phyloP scores from a whole-genome alignment of 1,140 invertebrate species.

The Papilio xuthus region DNA sequence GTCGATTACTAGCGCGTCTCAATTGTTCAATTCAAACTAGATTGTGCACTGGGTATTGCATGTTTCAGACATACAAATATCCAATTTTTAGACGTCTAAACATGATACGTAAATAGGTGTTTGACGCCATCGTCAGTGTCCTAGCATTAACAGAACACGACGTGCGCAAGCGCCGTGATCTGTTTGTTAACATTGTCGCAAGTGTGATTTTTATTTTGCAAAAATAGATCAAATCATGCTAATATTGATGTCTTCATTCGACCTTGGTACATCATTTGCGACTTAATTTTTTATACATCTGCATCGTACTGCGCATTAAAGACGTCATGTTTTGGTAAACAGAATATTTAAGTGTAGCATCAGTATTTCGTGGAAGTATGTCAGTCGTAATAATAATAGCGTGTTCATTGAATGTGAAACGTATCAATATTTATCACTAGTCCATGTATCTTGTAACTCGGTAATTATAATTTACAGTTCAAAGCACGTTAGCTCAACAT shows the following conservation, averaged over 20 bases:
- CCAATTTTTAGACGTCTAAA: background rate
- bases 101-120: background rate
- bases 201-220: constrained; percentile 5
- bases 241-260: constrained; percentile 16
- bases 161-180: constrained; percentile 32
- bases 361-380: background rate
- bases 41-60: too few species aligned
- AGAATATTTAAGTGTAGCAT: background rate
- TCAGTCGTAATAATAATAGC: background rate
- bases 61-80: background rate
- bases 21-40: too few species aligned
- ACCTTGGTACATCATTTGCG: background rate
- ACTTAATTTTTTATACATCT: background rate
- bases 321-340: constrained; percentile 1
- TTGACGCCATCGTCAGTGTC: constrained; percentile 1
- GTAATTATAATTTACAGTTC: background rate
- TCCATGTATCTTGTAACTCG: background rate
- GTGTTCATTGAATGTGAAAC: background rate
- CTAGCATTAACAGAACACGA: background rate
- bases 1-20: too few species aligned
- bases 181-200: constrained; percentile 24
- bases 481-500: background rate
- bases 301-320: background rate
- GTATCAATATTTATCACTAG: background rate
- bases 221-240: constrained; percentile 7